These are phyloP conservation scores for Copsychus sechellarum DNA, from an alignment of 2,113 vertebrate species.

Conservation along the genomic window DNA sequence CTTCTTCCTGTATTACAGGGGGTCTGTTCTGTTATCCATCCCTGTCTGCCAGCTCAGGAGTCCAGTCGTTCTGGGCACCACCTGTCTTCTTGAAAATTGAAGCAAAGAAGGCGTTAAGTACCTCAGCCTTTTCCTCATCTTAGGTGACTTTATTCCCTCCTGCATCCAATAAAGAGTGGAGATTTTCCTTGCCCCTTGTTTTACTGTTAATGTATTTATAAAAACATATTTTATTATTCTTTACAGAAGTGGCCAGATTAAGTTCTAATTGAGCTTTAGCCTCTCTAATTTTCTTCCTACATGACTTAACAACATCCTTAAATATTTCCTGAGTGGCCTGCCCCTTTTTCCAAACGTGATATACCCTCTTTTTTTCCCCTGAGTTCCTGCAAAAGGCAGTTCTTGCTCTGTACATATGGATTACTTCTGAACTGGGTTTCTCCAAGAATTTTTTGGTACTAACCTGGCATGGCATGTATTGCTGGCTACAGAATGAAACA, in stretches of 20 bases:
- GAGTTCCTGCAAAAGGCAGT: not conserved
- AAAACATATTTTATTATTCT: not conserved
- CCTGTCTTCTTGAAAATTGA: not conserved
- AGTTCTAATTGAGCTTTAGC: not conserved
- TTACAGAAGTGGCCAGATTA: not conserved
- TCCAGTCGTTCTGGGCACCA: not conserved
- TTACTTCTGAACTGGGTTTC: not conserved
- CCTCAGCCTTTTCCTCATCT: not conserved
- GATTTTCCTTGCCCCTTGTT: not conserved
- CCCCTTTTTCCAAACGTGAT: not conserved
- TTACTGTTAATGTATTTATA: not conserved
- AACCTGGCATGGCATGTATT: not conserved
- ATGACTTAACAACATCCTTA: not conserved
- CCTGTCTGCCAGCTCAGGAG: not conserved
- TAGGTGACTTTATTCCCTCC: not conserved
- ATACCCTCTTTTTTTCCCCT: not conserved
- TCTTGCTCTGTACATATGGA: not conserved
- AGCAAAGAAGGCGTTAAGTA: not conserved
- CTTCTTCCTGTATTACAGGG: not conserved
- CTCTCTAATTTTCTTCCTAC: not conserved
- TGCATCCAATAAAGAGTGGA: not conserved
- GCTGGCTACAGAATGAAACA: not conserved
- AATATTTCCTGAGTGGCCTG: not conserved
- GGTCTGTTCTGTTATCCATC: not conserved
- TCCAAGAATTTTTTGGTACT: not conserved